A percentile compares a stretch with the other conserved stretches of the same genome.
These are phyloP conservation scores for Centropristis striata DNA, from an alignment of 2,113 vertebrate genomes.

Conservation along the genomic window DNA sequence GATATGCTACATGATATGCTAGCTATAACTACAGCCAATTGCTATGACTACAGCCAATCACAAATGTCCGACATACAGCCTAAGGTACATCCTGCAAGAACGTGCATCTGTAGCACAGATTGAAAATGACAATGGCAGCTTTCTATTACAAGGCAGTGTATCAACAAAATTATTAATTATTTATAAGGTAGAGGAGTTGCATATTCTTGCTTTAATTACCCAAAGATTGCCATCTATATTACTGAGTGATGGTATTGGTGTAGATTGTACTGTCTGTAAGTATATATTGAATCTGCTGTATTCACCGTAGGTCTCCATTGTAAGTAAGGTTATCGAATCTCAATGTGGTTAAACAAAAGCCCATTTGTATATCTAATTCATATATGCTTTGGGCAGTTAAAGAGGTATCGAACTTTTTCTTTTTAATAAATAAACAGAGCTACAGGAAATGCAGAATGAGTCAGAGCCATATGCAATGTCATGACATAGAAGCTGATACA, in stretches of 20 bases:
- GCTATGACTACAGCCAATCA: too few species aligned
- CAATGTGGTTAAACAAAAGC: background rate
- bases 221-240: conserved; percentile 15
- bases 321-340: background rate
- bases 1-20: too few species aligned
- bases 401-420: background rate
- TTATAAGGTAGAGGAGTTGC: too few species aligned
- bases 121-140: too few species aligned
- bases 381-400: background rate
- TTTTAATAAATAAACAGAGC: background rate
- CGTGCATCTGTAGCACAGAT: too few species aligned
- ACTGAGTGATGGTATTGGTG: background rate
- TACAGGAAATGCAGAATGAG: background rate
- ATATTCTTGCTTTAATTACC: conserved; percentile 12
- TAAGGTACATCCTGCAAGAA: too few species aligned
- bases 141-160: too few species aligned
- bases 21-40: too few species aligned
- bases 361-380: background rate
- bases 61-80: too few species aligned
- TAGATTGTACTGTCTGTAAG: background rate
- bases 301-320: background rate
- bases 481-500: background rate
- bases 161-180: too few species aligned
- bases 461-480: conserved; percentile 12
- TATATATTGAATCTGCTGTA: background rate